These are phyloP conservation scores for Euglossa dilemma DNA, from an alignment of 1,140 invertebrate species.

Conservation along the genomic window DNA sequence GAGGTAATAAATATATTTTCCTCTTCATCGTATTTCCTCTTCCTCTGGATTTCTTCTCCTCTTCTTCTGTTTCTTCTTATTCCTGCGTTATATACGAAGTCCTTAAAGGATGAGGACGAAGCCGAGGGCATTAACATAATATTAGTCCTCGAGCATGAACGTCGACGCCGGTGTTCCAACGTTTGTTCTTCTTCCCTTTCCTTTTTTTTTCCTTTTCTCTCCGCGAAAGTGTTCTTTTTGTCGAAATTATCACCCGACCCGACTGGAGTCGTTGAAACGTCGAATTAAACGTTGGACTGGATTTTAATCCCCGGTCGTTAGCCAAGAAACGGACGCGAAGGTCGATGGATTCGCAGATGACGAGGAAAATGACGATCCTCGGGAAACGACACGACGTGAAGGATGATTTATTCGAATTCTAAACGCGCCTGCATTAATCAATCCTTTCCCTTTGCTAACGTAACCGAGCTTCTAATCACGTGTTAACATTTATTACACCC, in stretches of 20 bases:
- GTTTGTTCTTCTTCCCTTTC: neutral
- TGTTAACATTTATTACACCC: neutral
- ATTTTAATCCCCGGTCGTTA: neutral
- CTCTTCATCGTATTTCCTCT: neutral
- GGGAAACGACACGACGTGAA: neutral
- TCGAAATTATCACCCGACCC: neutral
- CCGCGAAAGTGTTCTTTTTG: neutral
- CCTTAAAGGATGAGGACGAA: conserved; percentile 1
- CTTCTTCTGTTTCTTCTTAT: no score
- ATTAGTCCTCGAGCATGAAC: neutral
- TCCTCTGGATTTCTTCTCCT: neutral
- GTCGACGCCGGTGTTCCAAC: neutral
- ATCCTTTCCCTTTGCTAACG: neutral
- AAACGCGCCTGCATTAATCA: neutral
- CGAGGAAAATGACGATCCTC: neutral
- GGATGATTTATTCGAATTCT: conserved; percentile 23
- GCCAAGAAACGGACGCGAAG: neutral
- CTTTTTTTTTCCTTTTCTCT: neutral
- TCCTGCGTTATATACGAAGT: neutral
- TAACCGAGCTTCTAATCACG: neutral
- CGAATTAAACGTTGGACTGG: neutral
- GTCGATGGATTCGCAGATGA: neutral
- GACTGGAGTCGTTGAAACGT: neutral
- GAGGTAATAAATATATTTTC: neutral
- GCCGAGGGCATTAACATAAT: neutral